Base-by-base conservation (phyloP, 2,797 vertebrate species). In the Lacerta bilineata region DNA sequence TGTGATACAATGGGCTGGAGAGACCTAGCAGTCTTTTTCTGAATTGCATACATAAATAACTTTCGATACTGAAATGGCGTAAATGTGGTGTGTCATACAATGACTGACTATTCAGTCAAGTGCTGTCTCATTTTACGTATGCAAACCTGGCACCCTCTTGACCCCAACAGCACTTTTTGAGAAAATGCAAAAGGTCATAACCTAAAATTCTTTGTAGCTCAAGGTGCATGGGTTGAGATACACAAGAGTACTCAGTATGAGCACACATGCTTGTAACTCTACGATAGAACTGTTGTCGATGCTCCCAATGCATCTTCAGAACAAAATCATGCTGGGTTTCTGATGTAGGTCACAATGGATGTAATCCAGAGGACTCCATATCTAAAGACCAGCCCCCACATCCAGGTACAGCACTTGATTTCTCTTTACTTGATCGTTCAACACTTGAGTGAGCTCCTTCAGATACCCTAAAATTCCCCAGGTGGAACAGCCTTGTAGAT, bases 161-260 rank as follows among this genome's bases (percentile, higher is more conserved):
- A 87, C 55, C 87, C 41, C 88, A 93, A 43, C 82, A 5, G 84
- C 89, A 88, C 84, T 74, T 94, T 91, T 93, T 13, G 71, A 90
- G 86, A 90, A 66, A 90, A 69, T 74, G 13, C 7, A 93, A 80
- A 68, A 33, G 79, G 23, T 43, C n/a, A 74, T 50, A 76, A 17
- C n/a, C 71, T 64, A n/a, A 27, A 84, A 84, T 84, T 75, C 23
- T 33, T 59, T 61, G 23, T 25, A 61, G 33, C 41, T 23, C 36
- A 71, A n/a, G 29, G 4, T 13, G 8, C n/a, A 61, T 33, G 27
- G 27, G 11, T 78, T 76, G 50, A 25, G 33, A 80, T 8, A 23
- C 69, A 46, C 13, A 27, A 74, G 41, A 78, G 43, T 59, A 41
- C 41, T 18, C 5, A 36, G 9, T 75, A 80, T 27, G 9, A 13